phyloP scores from a whole-genome alignment of 2,113 vertebrate genomes.

The Psilopogon haemacephalus region DNA sequence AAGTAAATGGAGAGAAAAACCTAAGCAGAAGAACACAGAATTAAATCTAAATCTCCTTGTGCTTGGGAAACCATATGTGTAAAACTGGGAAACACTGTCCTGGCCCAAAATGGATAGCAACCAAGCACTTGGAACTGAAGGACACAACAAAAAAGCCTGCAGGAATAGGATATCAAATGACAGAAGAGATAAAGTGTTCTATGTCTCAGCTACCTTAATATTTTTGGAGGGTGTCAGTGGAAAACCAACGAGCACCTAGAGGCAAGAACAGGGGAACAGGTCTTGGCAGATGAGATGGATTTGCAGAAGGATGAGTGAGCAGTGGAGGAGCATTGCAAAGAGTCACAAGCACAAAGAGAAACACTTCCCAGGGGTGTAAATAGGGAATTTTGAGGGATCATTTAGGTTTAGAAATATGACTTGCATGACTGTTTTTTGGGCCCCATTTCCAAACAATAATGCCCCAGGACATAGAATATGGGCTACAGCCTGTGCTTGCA shows the following conservation, averaged over 20 bases:
- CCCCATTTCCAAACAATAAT: background rate
- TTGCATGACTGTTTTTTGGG: background rate
- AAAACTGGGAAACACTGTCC: background rate
- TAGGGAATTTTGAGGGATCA: too few relatives aligned
- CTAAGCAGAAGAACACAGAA: background rate
- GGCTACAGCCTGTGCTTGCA: background rate
- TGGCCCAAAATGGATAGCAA: background rate
- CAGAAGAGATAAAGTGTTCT: background rate
- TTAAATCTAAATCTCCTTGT: background rate
- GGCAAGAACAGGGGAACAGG: background rate
- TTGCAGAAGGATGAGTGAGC: background rate
- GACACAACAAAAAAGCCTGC: background rate
- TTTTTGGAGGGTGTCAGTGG: background rate
- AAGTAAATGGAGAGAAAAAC: background rate
- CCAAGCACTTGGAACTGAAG: background rate
- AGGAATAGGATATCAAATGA: background rate
- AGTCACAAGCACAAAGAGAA: background rate
- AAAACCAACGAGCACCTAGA: background rate
- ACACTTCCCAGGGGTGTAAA: background rate
- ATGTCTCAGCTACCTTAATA: background rate
- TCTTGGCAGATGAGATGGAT: background rate
- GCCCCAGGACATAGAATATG: background rate
- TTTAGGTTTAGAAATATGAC: background rate
- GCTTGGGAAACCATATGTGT: background rate
- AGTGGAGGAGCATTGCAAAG: background rate